phyloP scores from a whole-genome alignment of 2,113 vertebrate species.

The Puma concolor region DNA sequence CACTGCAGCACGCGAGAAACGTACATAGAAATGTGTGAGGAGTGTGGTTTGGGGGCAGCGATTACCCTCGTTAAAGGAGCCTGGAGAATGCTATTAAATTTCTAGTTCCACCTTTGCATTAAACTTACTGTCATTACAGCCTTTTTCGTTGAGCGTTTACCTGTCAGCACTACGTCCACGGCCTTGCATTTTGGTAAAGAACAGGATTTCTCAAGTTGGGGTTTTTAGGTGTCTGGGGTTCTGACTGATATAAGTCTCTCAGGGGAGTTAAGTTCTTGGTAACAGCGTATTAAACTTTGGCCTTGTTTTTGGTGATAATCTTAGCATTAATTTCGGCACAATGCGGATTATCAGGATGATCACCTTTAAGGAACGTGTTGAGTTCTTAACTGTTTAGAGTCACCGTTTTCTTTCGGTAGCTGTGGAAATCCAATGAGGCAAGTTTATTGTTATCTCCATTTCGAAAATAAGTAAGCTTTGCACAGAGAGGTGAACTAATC shows the following conservation, averaged over 20 bases:
- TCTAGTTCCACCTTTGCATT: not conserved
- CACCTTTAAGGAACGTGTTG: not conserved
- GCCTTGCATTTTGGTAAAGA: not conserved
- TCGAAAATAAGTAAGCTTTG: conserved; percentile 40
- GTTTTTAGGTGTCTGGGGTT: not conserved
- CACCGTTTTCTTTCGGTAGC: conserved; percentile 13
- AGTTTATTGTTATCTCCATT: not conserved
- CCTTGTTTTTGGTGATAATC: not conserved
- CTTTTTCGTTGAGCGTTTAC: not conserved
- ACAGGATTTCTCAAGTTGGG: not conserved
- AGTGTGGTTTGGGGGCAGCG: not conserved
- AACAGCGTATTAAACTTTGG: not conserved
- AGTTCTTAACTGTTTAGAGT: not conserved
- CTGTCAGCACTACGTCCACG: not conserved
- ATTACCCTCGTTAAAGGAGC: not conserved
- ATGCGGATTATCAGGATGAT: not conserved
- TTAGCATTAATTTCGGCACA: not conserved
- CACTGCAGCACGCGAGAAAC: not conserved
- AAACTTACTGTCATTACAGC: not conserved
- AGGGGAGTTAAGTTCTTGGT: not conserved
- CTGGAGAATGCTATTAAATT: not conserved
- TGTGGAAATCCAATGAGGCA: not conserved
- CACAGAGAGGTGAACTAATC: not conserved
- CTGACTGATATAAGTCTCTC: not conserved
- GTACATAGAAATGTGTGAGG: not conserved